Conservation (phyloP, 2,113 vertebrate genomes). For the Xenopus borealis region DNA sequence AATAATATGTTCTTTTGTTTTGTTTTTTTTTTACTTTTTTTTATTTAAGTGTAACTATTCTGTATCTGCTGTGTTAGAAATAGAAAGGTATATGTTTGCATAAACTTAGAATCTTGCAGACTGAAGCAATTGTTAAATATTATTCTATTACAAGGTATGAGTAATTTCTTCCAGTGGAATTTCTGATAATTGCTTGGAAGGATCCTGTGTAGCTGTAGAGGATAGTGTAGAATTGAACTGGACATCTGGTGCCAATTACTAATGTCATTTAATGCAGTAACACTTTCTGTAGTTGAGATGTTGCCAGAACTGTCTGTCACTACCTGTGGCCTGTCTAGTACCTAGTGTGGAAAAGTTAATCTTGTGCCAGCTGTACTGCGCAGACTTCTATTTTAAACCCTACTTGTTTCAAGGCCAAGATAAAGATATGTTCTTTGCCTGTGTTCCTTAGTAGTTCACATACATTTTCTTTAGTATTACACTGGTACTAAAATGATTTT, state of each 20-base stretch:
- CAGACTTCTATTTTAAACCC: constrained; percentile 45
- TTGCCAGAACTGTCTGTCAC: constrained; percentile 49
- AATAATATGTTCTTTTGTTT: too few species aligned
- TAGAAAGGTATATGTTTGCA: too few species aligned
- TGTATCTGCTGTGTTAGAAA: too few species aligned
- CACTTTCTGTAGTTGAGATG: constrained; percentile 49
- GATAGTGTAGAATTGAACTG: constrained; percentile 25
- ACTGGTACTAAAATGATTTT: not conserved
- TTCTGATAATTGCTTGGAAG: constrained; percentile 48
- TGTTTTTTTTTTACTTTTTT: too few species aligned
- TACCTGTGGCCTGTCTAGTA: constrained; percentile 49
- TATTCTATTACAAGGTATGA: too few species aligned
- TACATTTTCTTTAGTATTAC: not conserved
- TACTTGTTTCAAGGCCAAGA: constrained; percentile 8
- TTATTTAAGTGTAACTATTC: too few species aligned
- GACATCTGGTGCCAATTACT: constrained; percentile 48
- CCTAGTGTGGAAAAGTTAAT: constrained; percentile 6
- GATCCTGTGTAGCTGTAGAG: constrained; percentile 11
- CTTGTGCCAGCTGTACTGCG: constrained; percentile 41
- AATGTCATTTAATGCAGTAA: constrained; percentile 29
- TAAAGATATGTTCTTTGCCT: not conserved
- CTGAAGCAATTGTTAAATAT: too few species aligned
- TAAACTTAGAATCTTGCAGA: too few species aligned
- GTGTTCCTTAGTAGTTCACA: not conserved
- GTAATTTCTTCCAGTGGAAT: too few species aligned